These are phyloP conservation scores for Lophura nycthemera DNA, from an alignment of 2,113 vertebrate genomes.

Conservation along the genomic window DNA sequence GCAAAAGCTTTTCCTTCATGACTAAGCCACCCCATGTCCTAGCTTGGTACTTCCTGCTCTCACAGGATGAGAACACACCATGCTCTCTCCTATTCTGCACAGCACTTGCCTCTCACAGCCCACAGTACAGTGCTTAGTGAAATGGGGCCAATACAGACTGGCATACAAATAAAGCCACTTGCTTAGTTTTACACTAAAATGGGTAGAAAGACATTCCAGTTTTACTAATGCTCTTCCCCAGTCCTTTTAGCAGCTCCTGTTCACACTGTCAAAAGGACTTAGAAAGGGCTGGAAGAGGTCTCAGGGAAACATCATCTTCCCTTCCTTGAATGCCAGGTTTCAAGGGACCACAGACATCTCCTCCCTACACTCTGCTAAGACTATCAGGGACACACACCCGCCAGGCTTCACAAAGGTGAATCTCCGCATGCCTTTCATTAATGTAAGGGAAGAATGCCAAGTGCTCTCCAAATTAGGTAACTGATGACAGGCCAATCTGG, in stretches of 20 bases:
- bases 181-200: not conserved
- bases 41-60: not conserved
- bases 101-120: not conserved
- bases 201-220: not conserved
- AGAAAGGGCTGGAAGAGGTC: not conserved
- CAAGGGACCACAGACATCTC: accelerated
- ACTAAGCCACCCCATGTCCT: not conserved
- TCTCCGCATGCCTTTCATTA: not conserved
- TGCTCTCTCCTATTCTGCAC: not conserved
- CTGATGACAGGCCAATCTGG: not conserved
- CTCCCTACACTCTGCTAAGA: not conserved
- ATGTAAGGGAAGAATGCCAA: not conserved
- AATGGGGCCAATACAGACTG: accelerated
- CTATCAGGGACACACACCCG: not conserved
- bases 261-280: not conserved
- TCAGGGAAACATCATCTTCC: not conserved
- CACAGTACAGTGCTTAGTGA: not conserved
- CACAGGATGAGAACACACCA: not conserved
- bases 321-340: not conserved
- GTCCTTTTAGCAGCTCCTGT: not conserved
- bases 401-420: not conserved
- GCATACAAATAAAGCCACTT: not conserved
- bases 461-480: not conserved
- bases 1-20: not conserved
- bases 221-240: not conserved